Evolutionary conservation across 2,888 invertebrate species (phyloP).

Genomic region (Brenthis hecate): DNA sequence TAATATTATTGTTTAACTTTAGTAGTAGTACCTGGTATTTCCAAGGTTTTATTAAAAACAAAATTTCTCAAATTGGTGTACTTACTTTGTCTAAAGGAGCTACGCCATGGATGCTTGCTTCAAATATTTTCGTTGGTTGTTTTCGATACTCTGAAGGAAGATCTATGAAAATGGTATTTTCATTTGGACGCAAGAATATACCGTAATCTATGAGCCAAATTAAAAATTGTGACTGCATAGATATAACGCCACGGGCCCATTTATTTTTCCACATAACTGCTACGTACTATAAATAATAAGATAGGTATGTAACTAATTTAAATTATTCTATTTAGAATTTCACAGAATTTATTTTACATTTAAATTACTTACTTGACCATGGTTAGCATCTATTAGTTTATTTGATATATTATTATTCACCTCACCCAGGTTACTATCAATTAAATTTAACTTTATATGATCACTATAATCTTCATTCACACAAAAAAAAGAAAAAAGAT

Average conservation of each 20-base stretch:
- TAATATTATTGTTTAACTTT: not conserved
- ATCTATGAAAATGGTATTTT: slow-evolving; percentile 49
- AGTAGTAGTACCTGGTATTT: not conserved
- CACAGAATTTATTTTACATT: not conserved
- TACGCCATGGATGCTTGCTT: slow-evolving; percentile 64
- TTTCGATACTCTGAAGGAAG: slow-evolving; percentile 53
- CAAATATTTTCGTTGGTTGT: slow-evolving; percentile 59
- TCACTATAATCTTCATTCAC: slow-evolving; percentile 40
- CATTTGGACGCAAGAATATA: slow-evolving; percentile 49
- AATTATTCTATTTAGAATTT: not conserved
- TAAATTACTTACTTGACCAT: slow-evolving; percentile 54
- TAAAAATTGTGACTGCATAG: slow-evolving; percentile 51
- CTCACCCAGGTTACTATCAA: slow-evolving; percentile 14
- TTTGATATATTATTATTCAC: slow-evolving; percentile 14
- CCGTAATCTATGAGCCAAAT: slow-evolving; percentile 65
- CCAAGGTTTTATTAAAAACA: not conserved
- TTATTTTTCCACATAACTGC: slow-evolving; percentile 56
- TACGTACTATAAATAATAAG: slow-evolving; percentile 52
- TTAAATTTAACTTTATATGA: slow-evolving; percentile 21
- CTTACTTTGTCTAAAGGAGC: slow-evolving; percentile 57
- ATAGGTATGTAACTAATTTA: not conserved
- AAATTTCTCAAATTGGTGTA: not conserved
- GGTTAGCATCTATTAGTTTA: slow-evolving; percentile 44
- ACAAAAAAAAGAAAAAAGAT: slow-evolving; percentile 61
- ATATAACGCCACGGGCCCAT: slow-evolving; percentile 58